phyloP scores from a whole-genome alignment of 2,113 vertebrate genomes.

The Acanthisitta chloris region DNA sequence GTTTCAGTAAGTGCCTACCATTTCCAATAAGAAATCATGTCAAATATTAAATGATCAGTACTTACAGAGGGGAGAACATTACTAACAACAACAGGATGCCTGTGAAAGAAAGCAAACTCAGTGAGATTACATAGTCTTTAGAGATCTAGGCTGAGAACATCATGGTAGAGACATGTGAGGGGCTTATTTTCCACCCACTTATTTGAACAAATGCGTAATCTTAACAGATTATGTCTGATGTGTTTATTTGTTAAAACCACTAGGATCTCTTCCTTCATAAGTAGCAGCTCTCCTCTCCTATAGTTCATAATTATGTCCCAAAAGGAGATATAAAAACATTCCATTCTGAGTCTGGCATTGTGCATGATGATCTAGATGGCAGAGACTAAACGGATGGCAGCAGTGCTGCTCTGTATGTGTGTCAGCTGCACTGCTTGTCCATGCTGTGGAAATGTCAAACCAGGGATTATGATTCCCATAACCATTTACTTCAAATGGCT shows the following conservation, averaged over 20 bases:
- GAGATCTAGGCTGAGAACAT: neutral
- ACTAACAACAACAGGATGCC: neutral
- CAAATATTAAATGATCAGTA: neutral
- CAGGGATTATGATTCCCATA: neutral
- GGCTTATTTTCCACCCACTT: neutral
- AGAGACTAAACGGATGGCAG: neutral
- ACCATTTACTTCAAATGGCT: neutral
- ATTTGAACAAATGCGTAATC: neutral
- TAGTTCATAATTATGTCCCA: neutral
- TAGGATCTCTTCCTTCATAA: neutral
- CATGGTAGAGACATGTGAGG: neutral
- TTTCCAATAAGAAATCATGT: neutral
- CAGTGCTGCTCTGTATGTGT: neutral
- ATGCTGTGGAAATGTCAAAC: neutral
- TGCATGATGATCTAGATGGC: neutral
- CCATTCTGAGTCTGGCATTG: neutral
- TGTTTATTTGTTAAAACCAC: neutral
- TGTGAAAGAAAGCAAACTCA: neutral
- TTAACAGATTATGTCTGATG: neutral
- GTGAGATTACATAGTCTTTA: neutral
- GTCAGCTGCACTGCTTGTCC: neutral
- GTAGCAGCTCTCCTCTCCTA: neutral
- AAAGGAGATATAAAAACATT: neutral
- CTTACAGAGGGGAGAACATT: neutral
- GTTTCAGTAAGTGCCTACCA: neutral